Evolutionary conservation across 1,140 invertebrate species (phyloP).

Genomic region (Nasonia vitripennis): DNA sequence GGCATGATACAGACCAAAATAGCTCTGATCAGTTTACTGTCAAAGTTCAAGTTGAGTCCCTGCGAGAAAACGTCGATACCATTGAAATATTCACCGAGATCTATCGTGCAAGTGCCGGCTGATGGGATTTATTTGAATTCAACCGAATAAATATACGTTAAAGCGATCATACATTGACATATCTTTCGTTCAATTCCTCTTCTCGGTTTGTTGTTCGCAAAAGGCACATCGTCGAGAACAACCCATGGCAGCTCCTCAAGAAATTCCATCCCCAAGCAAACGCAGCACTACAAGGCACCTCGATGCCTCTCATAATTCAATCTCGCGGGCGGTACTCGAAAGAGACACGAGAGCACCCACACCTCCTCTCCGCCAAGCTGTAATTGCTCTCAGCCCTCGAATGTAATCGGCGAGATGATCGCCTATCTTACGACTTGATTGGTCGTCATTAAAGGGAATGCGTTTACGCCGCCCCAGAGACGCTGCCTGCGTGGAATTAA

Average conservation of each 20-base stretch:
- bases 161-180: no score
- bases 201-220: background rate
- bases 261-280: background rate
- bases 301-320: slow-evolving; percentile 39
- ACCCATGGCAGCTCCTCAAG: no score
- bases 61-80: slow-evolving; percentile 23
- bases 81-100: slow-evolving; percentile 26
- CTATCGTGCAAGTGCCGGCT: slow-evolving; percentile 14
- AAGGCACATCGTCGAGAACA: no score
- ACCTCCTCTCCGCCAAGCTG: slow-evolving; percentile 6
- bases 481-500: slow-evolving; percentile 54
- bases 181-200: background rate
- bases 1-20: slow-evolving; percentile 82
- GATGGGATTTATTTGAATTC: background rate
- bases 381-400: slow-evolving; percentile 63
- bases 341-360: background rate
- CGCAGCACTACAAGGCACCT: background rate
- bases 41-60: slow-evolving; percentile 60
- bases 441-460: slow-evolving; percentile 73
- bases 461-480: slow-evolving; percentile 71
- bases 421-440: slow-evolving; percentile 72
- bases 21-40: slow-evolving; percentile 72
- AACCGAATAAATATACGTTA: no score
- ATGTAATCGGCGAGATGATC: slow-evolving; percentile 72
- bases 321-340: slow-evolving; percentile 9